Conservation (phyloP, 2,113 vertebrate species). For the Thymallus thymallus region DNA sequence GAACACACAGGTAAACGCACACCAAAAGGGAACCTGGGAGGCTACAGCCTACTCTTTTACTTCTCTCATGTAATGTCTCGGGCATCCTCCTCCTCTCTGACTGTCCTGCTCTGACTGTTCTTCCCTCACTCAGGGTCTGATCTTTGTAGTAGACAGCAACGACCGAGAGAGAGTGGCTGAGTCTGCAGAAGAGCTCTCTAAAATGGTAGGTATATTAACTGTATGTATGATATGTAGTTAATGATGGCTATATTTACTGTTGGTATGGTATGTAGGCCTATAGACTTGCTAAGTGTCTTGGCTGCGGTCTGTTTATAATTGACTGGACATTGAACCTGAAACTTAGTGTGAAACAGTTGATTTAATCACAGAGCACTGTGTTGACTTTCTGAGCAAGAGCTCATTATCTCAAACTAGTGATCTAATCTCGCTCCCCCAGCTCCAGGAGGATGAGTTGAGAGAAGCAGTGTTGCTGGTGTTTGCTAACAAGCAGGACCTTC, state of each 20-base stretch:
- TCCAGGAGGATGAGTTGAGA: constrained; percentile 85
- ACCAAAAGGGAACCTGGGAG: not conserved
- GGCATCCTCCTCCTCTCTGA: not conserved
- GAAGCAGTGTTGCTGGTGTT: constrained; percentile 88
- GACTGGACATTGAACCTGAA: not conserved
- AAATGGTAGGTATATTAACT: constrained; percentile 78
- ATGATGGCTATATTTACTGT: too few relatives aligned
- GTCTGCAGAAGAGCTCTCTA: constrained; percentile 85
- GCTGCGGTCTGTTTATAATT: not conserved
- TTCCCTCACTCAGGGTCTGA: constrained; percentile 78
- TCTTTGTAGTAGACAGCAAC: constrained; percentile 95
- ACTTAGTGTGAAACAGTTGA: not conserved
- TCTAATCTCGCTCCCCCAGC: constrained; percentile 52
- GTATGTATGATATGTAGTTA: not conserved
- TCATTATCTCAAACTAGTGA: not conserved
- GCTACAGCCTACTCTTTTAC: too few relatives aligned
- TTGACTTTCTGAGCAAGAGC: too few relatives aligned
- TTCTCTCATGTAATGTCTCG: not conserved
- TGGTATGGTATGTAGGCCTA: too few relatives aligned
- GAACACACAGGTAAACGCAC: constrained; percentile 84
- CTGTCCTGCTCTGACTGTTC: not conserved
- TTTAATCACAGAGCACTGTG: too few relatives aligned
- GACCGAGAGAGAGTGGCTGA: constrained; percentile 88
- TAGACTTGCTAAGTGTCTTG: too few relatives aligned
- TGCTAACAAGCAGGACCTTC: constrained; percentile 94